Base-by-base conservation (phyloP, 1,140 invertebrate species). In the Drosophila mauritiana region DNA sequence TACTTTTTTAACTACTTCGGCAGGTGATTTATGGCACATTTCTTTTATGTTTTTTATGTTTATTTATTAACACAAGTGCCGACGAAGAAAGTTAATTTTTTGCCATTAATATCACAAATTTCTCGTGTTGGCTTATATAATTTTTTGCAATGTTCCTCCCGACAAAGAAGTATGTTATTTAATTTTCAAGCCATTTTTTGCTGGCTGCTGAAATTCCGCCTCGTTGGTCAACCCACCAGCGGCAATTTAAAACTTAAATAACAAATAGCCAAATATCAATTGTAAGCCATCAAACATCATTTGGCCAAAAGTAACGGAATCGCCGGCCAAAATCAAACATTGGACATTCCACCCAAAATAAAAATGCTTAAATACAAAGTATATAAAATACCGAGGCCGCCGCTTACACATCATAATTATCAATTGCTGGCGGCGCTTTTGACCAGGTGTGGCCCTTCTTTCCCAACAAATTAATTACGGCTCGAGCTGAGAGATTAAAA, bases 391-490 rank as follows among this genome's bases (percentile, higher is more conserved):
- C 53, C 62, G 73, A 62, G 64, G 63, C 54, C 64, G 40, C 56
- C 69, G 75, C 76, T 53, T 57, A 78, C 52, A 58, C 78, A 80
- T 86, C 64, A 83, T 83, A 78, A 83, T 83, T 79, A 83, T 73
- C 58, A 45, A 58, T 3, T 22, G 83, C 83, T 61, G 42, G 58
- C 62, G 83, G 83, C 79, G 52, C 72, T 80, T 80, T 88, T 69
- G 79, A 65, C 79, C 83, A 86, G 83, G 83, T 86, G 83, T 88
- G 83, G 83, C 83, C 84, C 83, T 88, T 86, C 72, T 62, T 65
- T 36, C 70, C 75, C 59, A 77, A 89, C 80, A 88, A 80, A 79
- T 88, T 88, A 89, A 88, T 83, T 88, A 83, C 58, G 65, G 43
- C 63, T 63, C 43, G 45, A 54, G 40, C 68, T 54, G 54, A 69